Evolutionary conservation across 2,888 invertebrate genomes (phyloP), one percentile per base, ranked within the genome.

Genomic region (Eilema griseolum): DNA sequence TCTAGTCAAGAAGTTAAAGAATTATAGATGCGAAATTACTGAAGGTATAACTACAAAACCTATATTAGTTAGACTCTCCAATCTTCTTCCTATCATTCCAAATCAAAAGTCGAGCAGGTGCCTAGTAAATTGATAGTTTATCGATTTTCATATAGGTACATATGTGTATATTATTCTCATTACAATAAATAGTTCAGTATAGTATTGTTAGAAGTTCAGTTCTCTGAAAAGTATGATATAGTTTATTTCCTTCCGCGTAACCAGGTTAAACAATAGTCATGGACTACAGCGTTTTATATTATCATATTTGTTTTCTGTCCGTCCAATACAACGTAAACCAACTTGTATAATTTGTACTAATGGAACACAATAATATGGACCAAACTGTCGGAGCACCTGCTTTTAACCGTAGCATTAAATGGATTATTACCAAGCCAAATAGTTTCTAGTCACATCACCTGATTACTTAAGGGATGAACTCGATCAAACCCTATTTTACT

Each of bases 381-480:
- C 52, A 52, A 52, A 52, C 52, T n/a, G 52, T 52, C 14, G 57
- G n/a, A 3, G 24, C 57, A 57, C 3, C n/a, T 24, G 10, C 57
- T 24, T 23, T 26, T 1, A 59, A 14, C 57, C 57, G 57, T 59
- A 14, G 31, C 31, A 31, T 33, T 11, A 16, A 31, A 31, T n/a
- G 10, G 2, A 11, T 23, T 68, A 68, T 28, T 68, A n/a, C 33
- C 52, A 20, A 24, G 28, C 26, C 37, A 23, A 66, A 62, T 70
- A 62, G 41, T 28, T 59, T 63, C 65, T 56, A 61, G 66, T 26
- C 61, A 26, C 52, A 68, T 79, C 69, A 78, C 66, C 68, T 82
- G 78, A 83, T 81, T 80, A 83, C 72, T 76, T 66, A 67, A 83
- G 78, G 81, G 83, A 82, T 81, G 77, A 31, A 66, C 41, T 37